Conservation (phyloP, 1,140 invertebrate genomes). For the Drosophila lini region DNA sequence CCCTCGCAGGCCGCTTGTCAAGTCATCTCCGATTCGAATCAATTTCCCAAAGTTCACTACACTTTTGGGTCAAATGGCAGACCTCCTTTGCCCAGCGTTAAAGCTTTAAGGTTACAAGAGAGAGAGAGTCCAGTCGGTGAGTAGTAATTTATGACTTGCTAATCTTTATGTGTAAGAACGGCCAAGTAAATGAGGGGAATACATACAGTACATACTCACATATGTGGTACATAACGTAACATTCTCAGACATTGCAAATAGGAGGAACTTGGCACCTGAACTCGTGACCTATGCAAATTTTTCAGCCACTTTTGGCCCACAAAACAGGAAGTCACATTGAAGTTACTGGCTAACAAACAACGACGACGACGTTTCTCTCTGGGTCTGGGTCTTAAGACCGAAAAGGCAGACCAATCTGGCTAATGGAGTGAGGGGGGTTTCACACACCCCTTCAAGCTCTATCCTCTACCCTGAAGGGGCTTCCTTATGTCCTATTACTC, state of each 20-base stretch:
- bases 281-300: constrained; percentile 84
- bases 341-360: constrained; percentile 51
- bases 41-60: constrained; percentile 79
- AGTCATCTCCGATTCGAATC: constrained; percentile 79
- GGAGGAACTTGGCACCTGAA: constrained; percentile 71
- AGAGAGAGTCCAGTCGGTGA: constrained; percentile 35
- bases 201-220: constrained; percentile 15
- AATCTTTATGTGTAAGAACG: constrained; percentile 38
- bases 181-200: constrained; percentile 6
- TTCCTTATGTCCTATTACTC: constrained; percentile 14
- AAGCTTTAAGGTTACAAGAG: constrained; percentile 49
- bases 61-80: constrained; percentile 69
- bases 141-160: constrained; percentile 78
- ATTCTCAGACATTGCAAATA: constrained; percentile 70
- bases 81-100: constrained; percentile 4
- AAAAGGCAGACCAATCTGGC: constrained; percentile 51
- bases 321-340: constrained; percentile 79
- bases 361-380: constrained; percentile 27
- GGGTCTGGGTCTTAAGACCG: constrained; percentile 72
- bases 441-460: not conserved
- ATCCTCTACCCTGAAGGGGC: not conserved
- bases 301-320: constrained; percentile 64
- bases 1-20: constrained; percentile 59
- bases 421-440: constrained; percentile 26
- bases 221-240: constrained; percentile 39